Percentiles rank a stretch among this genome's conserved stretches.
Conservation (phyloP, 2,888 invertebrate genomes). For the Diloba caeruleocephala region DNA sequence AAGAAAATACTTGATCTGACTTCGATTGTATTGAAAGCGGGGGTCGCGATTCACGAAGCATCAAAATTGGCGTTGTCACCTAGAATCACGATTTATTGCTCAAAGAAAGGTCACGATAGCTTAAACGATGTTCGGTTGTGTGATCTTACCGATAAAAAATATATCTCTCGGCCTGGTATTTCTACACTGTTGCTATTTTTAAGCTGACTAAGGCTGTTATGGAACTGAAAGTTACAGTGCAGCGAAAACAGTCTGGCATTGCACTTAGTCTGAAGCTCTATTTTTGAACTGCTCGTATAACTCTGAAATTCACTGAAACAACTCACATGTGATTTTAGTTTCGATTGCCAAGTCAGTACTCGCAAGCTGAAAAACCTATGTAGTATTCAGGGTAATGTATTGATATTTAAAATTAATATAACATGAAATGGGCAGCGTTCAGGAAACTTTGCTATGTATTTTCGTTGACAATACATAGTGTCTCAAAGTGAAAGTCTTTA, state of each 20-base stretch:
- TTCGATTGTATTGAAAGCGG: constrained; percentile 14
- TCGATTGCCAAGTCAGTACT: no score
- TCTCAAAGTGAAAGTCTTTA: no score
- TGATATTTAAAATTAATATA: no score
- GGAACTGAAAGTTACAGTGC: not conserved
- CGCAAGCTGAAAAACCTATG: no score
- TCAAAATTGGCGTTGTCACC: constrained; percentile 37
- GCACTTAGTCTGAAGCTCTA: constrained; percentile 22
- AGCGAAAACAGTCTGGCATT: constrained; percentile 8
- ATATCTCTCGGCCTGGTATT: constrained; percentile 12
- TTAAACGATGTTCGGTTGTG: constrained; percentile 16
- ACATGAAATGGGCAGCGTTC: no score
- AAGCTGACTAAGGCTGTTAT: constrained; percentile 6
- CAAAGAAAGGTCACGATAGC: constrained; percentile 22
- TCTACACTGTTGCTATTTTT: constrained; percentile 24
- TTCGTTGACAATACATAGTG: no score
- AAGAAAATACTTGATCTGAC: constrained; percentile 7
- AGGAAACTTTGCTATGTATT: no score
- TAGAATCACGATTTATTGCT: constrained; percentile 36
- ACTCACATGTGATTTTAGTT: no score
- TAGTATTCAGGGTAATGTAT: no score
- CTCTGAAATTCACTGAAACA: not conserved
- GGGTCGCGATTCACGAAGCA: constrained; percentile 19
- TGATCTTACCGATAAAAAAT: constrained; percentile 18
- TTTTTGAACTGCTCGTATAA: constrained; percentile 14